Evolutionary conservation across 2,888 invertebrate species (phyloP).

Genomic region (Plebejus argus): DNA sequence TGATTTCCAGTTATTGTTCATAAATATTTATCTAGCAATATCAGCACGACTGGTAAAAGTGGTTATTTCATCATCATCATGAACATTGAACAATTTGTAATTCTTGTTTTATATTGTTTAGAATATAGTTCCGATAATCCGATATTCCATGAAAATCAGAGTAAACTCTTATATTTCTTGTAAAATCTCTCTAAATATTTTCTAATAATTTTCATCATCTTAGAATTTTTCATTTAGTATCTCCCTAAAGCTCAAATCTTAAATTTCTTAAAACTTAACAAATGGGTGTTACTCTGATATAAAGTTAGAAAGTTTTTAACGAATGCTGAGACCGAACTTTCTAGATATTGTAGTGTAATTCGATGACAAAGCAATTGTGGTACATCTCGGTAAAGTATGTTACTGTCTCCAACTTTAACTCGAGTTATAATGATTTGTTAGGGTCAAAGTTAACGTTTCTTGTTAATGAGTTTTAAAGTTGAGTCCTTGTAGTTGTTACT

Average conservation of each 20-base stretch:
- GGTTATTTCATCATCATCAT: constrained; percentile 8
- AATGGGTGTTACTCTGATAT: not conserved
- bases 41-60: not conserved
- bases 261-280: not conserved
- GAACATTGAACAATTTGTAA: not conserved
- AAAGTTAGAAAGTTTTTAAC: constrained; percentile 29
- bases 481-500: not conserved
- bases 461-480: constrained; percentile 2
- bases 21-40: constrained; percentile 12
- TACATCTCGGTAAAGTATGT: constrained; percentile 7
- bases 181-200: not conserved
- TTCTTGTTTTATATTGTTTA: not conserved
- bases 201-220: not conserved
- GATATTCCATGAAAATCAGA: not conserved
- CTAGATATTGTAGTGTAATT: constrained; percentile 20
- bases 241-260: not conserved
- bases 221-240: not conserved
- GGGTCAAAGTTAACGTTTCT: constrained; percentile 12
- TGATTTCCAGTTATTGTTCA: constrained; percentile 21
- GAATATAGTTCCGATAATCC: no score
- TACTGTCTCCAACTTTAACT: constrained; percentile 22
- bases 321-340: constrained; percentile 6
- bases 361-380: constrained; percentile 21
- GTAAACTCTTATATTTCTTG: not conserved
- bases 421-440: constrained; percentile 22